A percentile compares a stretch with the other conserved stretches of the same genome.
Evolutionary conservation across 2,888 invertebrate genomes (phyloP).

Genomic region (Brachynemurus nebulosus): DNA sequence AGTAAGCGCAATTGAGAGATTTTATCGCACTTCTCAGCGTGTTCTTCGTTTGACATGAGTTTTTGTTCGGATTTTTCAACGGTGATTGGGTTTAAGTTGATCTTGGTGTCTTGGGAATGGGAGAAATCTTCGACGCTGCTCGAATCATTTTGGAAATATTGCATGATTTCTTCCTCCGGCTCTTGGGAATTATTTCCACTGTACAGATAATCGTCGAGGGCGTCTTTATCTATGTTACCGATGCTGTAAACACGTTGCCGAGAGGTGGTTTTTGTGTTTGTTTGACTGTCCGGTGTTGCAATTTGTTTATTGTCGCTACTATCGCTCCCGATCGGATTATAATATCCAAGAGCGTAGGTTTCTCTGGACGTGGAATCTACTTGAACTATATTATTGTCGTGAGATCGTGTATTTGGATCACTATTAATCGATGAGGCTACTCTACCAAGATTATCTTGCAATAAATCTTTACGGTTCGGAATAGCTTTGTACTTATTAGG

Average conservation of each 20-base stretch:
- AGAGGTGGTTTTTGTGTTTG: constrained; percentile 24
- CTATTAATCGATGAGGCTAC: constrained; percentile 17
- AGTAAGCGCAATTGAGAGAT: constrained; percentile 60
- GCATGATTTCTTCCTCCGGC: constrained; percentile 71
- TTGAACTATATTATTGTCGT: constrained; percentile 18
- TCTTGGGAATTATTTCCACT: constrained; percentile 62
- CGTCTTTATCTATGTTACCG: constrained; percentile 66
- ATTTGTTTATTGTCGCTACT: background rate
- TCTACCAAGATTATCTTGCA: constrained; percentile 40
- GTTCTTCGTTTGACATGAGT: background rate
- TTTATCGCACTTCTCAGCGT: constrained; percentile 41
- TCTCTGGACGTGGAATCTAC: constrained; percentile 10
- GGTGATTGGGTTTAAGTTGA: background rate
- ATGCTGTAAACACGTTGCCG: constrained; percentile 59
- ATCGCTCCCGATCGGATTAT: constrained; percentile 27
- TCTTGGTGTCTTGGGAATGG: background rate
- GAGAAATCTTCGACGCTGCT: constrained; percentile 30
- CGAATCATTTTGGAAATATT: constrained; percentile 58
- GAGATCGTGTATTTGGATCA: constrained; percentile 29
- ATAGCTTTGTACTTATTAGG: background rate
- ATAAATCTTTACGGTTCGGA: constrained; percentile 25
- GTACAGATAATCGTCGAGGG: constrained; percentile 66
- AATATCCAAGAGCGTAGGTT: constrained; percentile 27
- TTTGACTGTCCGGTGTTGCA: background rate
- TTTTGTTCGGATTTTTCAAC: background rate